Evolutionary conservation across 2,113 vertebrate genomes (phyloP).

Genomic region (Larimichthys polyactis): DNA sequence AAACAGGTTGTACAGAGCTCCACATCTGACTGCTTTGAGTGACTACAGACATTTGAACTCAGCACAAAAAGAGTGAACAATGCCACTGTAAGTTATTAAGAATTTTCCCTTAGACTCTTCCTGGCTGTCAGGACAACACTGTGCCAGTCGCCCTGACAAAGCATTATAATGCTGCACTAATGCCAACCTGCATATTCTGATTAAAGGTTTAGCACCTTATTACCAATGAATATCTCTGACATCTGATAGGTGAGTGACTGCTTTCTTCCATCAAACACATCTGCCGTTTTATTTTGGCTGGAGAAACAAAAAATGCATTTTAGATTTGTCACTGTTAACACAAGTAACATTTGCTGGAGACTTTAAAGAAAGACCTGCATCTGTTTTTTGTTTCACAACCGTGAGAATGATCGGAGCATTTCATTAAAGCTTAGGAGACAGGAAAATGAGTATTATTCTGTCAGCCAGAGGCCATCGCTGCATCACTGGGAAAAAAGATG

Average conservation of each 20-base stretch:
- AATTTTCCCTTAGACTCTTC: constrained; percentile 1
- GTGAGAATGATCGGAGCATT: constrained; percentile 46
- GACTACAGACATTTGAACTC: background rate
- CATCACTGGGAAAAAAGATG: constrained; percentile 41
- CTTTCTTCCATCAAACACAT: constrained; percentile 9
- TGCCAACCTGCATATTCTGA: constrained; percentile 32
- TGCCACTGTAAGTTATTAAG: background rate
- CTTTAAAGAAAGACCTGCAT: constrained; percentile 24
- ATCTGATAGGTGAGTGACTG: constrained; percentile 1
- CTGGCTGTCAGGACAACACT: constrained; percentile 1
- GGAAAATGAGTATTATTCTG: constrained; percentile 36
- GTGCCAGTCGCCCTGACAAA: constrained; percentile 15
- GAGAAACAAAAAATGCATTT: background rate
- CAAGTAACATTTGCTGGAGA: background rate
- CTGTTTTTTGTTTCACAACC: constrained; percentile 55
- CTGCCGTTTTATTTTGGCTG: background rate
- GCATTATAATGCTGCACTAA: constrained; percentile 8
- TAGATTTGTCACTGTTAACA: background rate
- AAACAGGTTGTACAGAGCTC: background rate
- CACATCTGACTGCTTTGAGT: background rate
- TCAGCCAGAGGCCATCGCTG: constrained; percentile 23
- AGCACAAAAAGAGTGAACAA: background rate
- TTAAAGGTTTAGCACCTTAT: constrained; percentile 46
- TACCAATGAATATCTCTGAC: constrained; percentile 13
- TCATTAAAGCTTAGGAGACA: constrained; percentile 50